Percentiles rank a stretch among this genome's conserved stretches.
phyloP scores from a whole-genome alignment of 2,888 invertebrate genomes.

The Serripes groenlandicus region DNA sequence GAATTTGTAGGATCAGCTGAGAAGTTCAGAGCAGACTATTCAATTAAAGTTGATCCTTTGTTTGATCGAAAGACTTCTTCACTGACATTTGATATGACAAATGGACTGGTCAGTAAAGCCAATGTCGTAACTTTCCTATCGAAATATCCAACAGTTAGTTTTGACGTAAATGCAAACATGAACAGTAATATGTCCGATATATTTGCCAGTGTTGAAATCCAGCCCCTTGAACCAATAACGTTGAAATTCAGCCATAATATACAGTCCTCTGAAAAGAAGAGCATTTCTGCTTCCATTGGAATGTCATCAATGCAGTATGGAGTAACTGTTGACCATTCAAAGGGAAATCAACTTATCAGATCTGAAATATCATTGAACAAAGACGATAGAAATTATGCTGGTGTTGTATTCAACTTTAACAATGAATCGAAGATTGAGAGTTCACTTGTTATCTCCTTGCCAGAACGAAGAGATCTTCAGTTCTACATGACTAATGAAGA shows the following conservation, averaged over 20 bases:
- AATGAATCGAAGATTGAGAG: constrained; percentile 24
- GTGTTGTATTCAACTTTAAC: not conserved
- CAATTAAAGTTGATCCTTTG: constrained; percentile 40
- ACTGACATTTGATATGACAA: constrained; percentile 21
- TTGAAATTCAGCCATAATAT: constrained; percentile 1
- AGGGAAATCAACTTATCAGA: not conserved
- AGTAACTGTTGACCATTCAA: constrained; percentile 19
- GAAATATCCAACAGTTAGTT: constrained; percentile 1
- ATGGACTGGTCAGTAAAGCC: constrained; percentile 11
- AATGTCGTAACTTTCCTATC: constrained; percentile 26
- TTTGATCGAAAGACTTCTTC: constrained; percentile 30
- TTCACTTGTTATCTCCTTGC: constrained; percentile 27
- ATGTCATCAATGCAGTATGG: constrained; percentile 11
- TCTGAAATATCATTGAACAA: not conserved
- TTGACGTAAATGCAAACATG: not conserved
- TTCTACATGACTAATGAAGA: constrained; percentile 3
- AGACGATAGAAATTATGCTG: constrained; percentile 6
- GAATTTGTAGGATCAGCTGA: constrained; percentile 17
- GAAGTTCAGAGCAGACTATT: constrained; percentile 23
- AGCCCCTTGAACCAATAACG: not conserved
- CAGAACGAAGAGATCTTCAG: constrained; percentile 44
- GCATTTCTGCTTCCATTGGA: constrained; percentile 16
- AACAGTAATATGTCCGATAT: not conserved
- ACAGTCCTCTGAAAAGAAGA: constrained; percentile 4
- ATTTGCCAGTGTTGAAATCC: not conserved